These are phyloP conservation scores for Coelogynopora nodosa DNA, from an alignment of 2,888 invertebrate species.

Conservation along the genomic window DNA sequence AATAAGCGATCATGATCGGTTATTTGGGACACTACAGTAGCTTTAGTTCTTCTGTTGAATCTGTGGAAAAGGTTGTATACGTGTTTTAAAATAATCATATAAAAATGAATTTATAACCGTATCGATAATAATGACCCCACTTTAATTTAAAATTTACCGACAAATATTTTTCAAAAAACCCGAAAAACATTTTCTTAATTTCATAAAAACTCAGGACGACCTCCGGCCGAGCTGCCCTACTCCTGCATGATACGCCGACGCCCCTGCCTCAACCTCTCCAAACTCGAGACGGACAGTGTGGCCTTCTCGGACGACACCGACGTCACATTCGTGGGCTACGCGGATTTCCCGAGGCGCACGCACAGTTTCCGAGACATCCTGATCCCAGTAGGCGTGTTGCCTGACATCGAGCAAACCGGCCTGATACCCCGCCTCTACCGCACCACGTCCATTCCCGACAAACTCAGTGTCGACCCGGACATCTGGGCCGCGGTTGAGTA, in stretches of 20 bases:
- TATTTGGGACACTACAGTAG: too few species aligned
- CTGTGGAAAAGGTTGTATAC: too few species aligned
- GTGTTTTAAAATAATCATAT: too few species aligned
- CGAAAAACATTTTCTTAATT: too few species aligned
- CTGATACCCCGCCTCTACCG: neutral
- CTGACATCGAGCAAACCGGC: neutral
- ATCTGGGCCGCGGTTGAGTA: neutral
- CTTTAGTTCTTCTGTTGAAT: too few species aligned
- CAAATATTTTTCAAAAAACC: too few species aligned
- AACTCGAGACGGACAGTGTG: conserved; percentile 34
- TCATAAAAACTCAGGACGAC: neutral
- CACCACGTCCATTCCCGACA: neutral
- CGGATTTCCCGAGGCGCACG: neutral
- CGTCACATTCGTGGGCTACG: conserved; percentile 38
- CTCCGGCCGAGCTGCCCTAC: conserved; percentile 35
- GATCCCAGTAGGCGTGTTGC: conserved; percentile 15
- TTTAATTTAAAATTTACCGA: too few species aligned
- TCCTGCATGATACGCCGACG: conserved; percentile 36
- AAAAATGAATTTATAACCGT: neutral
- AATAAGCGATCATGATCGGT: too few species aligned
- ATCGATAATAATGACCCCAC: neutral
- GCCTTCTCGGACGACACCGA: conserved; percentile 44
- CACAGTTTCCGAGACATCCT: conserved; percentile 7
- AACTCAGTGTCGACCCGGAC: conserved; percentile 15
- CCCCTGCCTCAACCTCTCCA: conserved; percentile 35